Percentiles rank a stretch among this genome's conserved stretches.
Conservation (phyloP, 2,888 invertebrate genomes). For the Watsonalla cultraria region DNA sequence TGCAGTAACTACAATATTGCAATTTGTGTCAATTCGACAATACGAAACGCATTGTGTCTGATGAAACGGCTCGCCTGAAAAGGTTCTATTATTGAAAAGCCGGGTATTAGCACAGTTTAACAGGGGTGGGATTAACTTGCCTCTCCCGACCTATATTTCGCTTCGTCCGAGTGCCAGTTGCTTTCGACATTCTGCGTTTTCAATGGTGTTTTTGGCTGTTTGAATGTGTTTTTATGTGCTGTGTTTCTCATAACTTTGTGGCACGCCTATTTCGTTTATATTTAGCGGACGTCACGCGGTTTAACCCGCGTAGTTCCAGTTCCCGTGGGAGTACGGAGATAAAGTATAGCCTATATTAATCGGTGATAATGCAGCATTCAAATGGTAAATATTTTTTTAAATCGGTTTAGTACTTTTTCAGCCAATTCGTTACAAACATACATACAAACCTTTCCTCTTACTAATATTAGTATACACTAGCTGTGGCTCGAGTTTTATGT, state of each 20-base stretch:
- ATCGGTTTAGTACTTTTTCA: too few relatives aligned
- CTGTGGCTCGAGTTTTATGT: too few relatives aligned
- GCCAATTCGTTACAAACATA: too few relatives aligned
- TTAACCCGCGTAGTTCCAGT: too few relatives aligned
- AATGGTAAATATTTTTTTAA: too few relatives aligned
- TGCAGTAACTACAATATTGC: background rate
- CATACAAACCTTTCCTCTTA: too few relatives aligned
- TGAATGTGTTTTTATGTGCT: constrained; percentile 7
- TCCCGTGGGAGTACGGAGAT: too few relatives aligned
- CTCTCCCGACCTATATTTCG: constrained; percentile 27
- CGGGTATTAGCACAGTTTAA: constrained; percentile 35
- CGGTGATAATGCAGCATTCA: too few relatives aligned
- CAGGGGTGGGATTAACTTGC: constrained; percentile 26
- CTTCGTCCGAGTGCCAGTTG: constrained; percentile 10
- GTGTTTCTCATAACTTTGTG: constrained; percentile 4
- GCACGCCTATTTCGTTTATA: too few relatives aligned
- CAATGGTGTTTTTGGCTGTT: constrained; percentile 2
- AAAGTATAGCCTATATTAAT: too few relatives aligned
- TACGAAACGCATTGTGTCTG: background rate
- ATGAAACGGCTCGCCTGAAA: constrained; percentile 13
- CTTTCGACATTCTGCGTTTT: constrained; percentile 7
- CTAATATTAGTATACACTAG: too few relatives aligned
- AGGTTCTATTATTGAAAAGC: constrained; percentile 35
- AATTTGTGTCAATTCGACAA: background rate
- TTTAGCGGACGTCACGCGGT: too few relatives aligned